phyloP scores from a whole-genome alignment of 2,113 vertebrate species.

The Ardeotis arabs region DNA sequence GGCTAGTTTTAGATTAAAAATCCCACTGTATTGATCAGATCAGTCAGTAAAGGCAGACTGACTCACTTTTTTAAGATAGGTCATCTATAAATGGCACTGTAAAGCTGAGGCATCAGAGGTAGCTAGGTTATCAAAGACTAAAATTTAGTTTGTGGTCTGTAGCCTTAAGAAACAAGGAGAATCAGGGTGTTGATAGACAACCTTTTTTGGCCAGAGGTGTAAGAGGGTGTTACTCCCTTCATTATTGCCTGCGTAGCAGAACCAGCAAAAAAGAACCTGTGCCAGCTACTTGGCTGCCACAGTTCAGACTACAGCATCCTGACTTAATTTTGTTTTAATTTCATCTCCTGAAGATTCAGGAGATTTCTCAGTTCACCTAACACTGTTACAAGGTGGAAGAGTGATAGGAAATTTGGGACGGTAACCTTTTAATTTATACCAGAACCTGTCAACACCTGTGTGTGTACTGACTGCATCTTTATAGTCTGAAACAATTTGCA shows the following conservation, averaged over 20 bases:
- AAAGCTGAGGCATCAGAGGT: background rate
- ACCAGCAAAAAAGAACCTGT: background rate
- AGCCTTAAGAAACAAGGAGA: background rate
- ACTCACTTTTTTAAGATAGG: background rate
- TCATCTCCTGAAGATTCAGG: background rate
- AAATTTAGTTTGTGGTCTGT: background rate
- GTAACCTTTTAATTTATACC: background rate
- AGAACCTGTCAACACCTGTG: background rate
- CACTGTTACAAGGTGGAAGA: background rate
- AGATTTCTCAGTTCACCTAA: background rate
- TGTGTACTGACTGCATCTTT: background rate
- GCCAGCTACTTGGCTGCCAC: background rate
- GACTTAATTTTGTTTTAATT: background rate
- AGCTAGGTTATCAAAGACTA: background rate
- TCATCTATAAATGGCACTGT: background rate
- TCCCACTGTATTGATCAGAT: background rate
- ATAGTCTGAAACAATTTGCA: background rate
- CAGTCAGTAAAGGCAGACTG: background rate
- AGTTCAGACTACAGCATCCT: background rate
- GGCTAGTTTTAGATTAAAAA: background rate
- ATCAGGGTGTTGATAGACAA: background rate
- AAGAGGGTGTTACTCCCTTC: background rate
- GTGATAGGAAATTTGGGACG: background rate
- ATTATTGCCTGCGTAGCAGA: background rate
- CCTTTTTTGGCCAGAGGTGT: background rate